Evolutionary conservation across 2,113 vertebrate species (phyloP).

Genomic region (Bufo bufo): DNA sequence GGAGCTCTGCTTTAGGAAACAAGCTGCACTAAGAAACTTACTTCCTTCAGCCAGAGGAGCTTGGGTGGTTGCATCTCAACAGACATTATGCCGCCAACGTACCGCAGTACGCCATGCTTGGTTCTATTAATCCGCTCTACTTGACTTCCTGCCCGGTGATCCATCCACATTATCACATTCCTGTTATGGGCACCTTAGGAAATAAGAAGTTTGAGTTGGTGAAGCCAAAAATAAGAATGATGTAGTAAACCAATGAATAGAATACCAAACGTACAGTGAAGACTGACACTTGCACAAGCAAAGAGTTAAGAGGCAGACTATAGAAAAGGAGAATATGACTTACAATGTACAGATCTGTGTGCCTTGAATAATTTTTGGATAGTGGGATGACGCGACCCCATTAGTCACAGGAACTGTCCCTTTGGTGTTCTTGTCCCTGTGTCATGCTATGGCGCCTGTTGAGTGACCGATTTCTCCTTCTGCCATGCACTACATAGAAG

Average conservation of each 20-base stretch:
- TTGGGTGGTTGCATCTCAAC: conserved; percentile 98
- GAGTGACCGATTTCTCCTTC: too few relatives aligned
- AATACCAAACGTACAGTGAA: background rate
- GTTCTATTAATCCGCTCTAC: conserved; percentile 82
- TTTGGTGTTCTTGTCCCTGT: too few relatives aligned
- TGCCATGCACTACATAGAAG: too few relatives aligned
- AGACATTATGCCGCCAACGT: conserved; percentile 91
- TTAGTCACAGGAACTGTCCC: too few relatives aligned
- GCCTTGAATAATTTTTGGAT: too few relatives aligned
- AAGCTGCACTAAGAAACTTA: conserved; percentile 63
- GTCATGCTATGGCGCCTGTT: too few relatives aligned
- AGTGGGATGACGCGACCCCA: too few relatives aligned
- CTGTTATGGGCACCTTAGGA: conserved; percentile 73
- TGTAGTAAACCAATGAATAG: background rate
- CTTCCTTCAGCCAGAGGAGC: conserved; percentile 95
- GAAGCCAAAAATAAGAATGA: background rate
- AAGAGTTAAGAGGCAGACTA: background rate
- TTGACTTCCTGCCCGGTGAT: conserved; percentile 87
- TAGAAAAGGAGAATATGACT: background rate
- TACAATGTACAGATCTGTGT: too few relatives aligned
- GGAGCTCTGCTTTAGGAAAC: background rate
- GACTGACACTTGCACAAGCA: background rate
- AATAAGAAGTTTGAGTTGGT: background rate
- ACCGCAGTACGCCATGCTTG: conserved; percentile 77
- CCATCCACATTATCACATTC: conserved; percentile 98